Evolutionary conservation across 1,140 invertebrate genomes (phyloP).

Genomic region (Sinella curviseta): DNA sequence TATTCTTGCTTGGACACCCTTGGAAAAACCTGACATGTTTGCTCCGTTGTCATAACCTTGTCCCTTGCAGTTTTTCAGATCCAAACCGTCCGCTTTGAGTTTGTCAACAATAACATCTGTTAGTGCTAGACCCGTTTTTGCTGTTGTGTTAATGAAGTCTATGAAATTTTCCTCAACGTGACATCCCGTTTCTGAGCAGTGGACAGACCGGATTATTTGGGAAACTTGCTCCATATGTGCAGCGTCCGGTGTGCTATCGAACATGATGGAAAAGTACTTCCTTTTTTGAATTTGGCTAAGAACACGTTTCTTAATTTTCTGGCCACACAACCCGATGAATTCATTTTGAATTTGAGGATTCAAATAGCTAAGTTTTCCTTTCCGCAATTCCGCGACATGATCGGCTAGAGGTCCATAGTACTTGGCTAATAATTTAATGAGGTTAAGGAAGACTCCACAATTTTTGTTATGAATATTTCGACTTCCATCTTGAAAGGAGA

Average conservation of each 20-base stretch:
- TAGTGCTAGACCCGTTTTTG: conserved; percentile 33
- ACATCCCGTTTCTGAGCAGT: conserved; percentile 20
- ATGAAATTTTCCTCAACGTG: conserved; percentile 44
- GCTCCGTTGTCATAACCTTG: conserved; percentile 54
- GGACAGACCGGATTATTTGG: conserved; percentile 44
- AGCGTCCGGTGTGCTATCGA: conserved; percentile 50
- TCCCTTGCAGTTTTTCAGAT: conserved; percentile 47
- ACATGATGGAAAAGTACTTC: conserved; percentile 51
- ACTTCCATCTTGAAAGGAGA: not conserved
- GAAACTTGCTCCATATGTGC: conserved; percentile 50
- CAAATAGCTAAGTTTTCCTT: not conserved
- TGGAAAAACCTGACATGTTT: conserved; percentile 52
- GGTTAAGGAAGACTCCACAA: not conserved
- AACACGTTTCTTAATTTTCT: not conserved
- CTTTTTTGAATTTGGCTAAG: not conserved
- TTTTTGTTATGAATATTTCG: not conserved
- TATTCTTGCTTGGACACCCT: conserved; percentile 52
- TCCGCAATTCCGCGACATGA: not conserved
- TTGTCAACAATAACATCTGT: conserved; percentile 40
- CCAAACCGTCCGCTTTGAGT: conserved; percentile 34
- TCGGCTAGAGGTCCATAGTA: not conserved
- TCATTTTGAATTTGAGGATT: conserved; percentile 17
- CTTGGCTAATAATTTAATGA: not conserved
- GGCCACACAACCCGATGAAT: not conserved
- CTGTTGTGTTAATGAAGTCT: conserved; percentile 31